A percentile compares a stretch with the other conserved stretches of the same genome.
Evolutionary conservation across 2,888 invertebrate species (phyloP).

Genomic region (Leptopterna dolabrata): DNA sequence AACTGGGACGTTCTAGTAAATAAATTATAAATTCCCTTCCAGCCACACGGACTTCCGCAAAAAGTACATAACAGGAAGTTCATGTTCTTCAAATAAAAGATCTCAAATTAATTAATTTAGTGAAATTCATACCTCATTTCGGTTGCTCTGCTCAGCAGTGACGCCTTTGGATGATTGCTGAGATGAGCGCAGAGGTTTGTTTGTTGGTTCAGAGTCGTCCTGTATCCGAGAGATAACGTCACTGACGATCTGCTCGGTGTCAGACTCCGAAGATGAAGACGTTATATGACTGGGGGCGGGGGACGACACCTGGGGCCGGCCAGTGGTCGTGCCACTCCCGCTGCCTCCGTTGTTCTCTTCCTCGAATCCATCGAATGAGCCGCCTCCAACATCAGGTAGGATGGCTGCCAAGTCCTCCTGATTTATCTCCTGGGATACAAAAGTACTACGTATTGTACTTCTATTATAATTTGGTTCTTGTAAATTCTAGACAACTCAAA

Average conservation of each 20-base stretch:
- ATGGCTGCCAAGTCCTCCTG: slow-evolving; percentile 84
- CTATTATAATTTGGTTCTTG: neutral
- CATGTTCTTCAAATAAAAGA: too few species aligned
- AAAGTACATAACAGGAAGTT: neutral
- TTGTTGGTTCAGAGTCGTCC: slow-evolving; percentile 68
- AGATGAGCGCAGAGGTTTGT: slow-evolving; percentile 25
- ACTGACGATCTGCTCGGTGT: slow-evolving; percentile 78
- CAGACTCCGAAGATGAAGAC: slow-evolving; percentile 79
- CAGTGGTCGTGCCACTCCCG: neutral
- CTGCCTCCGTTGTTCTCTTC: slow-evolving; percentile 64
- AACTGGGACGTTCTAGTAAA: neutral
- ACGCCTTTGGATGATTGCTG: neutral
- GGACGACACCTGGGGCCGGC: slow-evolving; percentile 31
- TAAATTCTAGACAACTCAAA: too few species aligned
- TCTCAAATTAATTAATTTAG: too few species aligned
- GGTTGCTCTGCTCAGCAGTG: neutral
- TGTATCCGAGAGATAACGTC: slow-evolving; percentile 77
- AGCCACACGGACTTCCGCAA: neutral
- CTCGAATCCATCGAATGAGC: slow-evolving; percentile 73
- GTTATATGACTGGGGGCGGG: slow-evolving; percentile 63
- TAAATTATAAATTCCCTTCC: neutral
- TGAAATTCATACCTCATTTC: slow-evolving; percentile 28
- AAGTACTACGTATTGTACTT: neutral
- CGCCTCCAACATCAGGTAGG: slow-evolving; percentile 74
- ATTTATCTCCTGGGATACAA: slow-evolving; percentile 74